A percentile compares a stretch with the other conserved stretches of the same genome.
Evolutionary conservation across 1,140 invertebrate species (phyloP).

Genomic region (Spodoptera litura): DNA sequence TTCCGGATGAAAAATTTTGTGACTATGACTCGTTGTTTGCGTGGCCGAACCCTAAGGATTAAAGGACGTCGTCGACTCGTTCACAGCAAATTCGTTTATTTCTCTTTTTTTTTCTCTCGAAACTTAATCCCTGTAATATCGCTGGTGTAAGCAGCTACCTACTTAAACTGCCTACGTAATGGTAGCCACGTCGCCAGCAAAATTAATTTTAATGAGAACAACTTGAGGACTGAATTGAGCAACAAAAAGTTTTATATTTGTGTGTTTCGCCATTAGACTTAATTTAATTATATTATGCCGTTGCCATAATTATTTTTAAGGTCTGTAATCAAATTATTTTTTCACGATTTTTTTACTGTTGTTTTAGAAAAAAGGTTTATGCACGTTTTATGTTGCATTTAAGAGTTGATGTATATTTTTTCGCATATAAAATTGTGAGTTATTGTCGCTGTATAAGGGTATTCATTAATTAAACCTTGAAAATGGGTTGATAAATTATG

Average conservation of each 20-base stretch:
- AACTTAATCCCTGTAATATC: conserved; percentile 51
- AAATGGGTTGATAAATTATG: too few species aligned
- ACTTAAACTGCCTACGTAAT: conserved; percentile 37
- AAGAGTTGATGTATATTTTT: not conserved
- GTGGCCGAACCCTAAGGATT: conserved; percentile 41
- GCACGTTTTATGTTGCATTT: conserved; percentile 4
- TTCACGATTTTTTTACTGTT: conserved; percentile 10
- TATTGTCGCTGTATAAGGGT: too few species aligned
- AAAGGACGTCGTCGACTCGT: conserved; percentile 39
- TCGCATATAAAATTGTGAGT: too few species aligned
- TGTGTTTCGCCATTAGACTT: conserved; percentile 26
- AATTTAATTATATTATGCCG: conserved; percentile 28
- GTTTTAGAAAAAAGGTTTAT: not conserved
- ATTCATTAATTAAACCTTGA: too few species aligned
- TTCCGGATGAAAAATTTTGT: too few species aligned
- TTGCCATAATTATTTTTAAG: conserved; percentile 8
- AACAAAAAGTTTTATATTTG: conserved; percentile 37
- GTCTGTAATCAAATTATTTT: conserved; percentile 10
- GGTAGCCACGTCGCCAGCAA: conserved; percentile 37
- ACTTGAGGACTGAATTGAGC: conserved; percentile 17
- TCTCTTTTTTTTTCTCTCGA: conserved; percentile 47
- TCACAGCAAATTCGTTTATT: conserved; percentile 51
- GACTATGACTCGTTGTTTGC: not conserved
- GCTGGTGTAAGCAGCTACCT: conserved; percentile 39
- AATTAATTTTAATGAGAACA: conserved; percentile 54